phyloP scores from a whole-genome alignment of 1,140 invertebrate genomes.

The Nebria ingens region DNA sequence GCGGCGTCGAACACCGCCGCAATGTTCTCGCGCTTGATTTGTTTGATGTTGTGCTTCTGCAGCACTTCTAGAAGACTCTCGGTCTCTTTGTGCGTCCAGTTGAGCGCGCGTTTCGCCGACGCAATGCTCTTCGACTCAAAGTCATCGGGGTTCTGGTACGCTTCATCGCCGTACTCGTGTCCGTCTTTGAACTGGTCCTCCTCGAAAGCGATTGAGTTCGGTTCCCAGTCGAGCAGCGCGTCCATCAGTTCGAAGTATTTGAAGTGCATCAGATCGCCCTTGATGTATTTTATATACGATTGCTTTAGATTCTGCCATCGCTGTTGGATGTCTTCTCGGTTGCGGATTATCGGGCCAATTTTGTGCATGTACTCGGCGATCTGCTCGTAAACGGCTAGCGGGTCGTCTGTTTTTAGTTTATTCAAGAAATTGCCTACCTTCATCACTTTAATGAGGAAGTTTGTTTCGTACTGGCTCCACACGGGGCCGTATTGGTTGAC shows the following conservation, averaged over 20 bases:
- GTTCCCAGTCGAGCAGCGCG: neutral
- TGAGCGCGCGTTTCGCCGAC: neutral
- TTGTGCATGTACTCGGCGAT: conserved; percentile 1
- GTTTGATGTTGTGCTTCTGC: neutral
- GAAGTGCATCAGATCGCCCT: neutral
- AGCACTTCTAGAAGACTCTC: neutral
- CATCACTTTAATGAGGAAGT: conserved; percentile 2
- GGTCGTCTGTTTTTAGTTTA: neutral
- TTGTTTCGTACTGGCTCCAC: neutral
- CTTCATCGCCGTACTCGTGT: conserved; percentile 1
- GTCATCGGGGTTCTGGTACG: neutral
- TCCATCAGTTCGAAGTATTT: conserved; percentile 1
- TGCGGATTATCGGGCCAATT: neutral
- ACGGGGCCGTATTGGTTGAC: neutral
- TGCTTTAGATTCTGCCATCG: neutral
- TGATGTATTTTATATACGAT: neutral
- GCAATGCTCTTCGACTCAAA: neutral
- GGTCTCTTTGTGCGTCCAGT: neutral
- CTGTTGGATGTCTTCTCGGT: neutral
- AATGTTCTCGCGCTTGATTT: neutral
- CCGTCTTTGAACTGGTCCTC: conserved; percentile 5
- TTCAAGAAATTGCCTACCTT: neutral
- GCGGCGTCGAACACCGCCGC: neutral
- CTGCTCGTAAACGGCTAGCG: neutral
- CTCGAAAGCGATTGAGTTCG: neutral